Conservation (phyloP, 2,797 vertebrate genomes). For the Gymnothorax reevesii region DNA sequence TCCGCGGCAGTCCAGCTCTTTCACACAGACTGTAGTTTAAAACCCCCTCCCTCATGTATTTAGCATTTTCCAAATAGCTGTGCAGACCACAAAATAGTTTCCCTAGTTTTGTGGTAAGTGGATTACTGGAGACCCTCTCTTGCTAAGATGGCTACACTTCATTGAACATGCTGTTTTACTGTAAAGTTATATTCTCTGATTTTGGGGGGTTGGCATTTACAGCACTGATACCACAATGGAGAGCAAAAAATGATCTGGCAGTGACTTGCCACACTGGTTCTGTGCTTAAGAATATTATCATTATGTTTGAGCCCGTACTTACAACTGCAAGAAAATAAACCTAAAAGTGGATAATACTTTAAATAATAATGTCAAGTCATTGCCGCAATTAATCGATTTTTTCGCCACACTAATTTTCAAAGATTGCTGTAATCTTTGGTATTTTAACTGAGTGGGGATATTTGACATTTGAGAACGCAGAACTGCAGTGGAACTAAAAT, state of each 20-base stretch:
- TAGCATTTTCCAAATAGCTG: constrained; percentile 76
- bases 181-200: constrained; percentile 44
- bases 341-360: background rate
- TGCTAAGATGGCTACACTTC: constrained; percentile 47
- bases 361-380: background rate
- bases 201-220: constrained; percentile 47
- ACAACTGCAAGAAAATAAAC: background rate
- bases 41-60: constrained; percentile 64
- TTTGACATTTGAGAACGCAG: constrained; percentile 24
- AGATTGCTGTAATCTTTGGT: background rate
- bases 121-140: constrained; percentile 59
- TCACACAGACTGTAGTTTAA: constrained; percentile 43
- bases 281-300: constrained; percentile 38
- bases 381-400: background rate
- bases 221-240: constrained; percentile 45
- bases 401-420: background rate
- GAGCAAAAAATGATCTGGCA: constrained; percentile 43
- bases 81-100: constrained; percentile 74
- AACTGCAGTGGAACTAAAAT: constrained; percentile 1
- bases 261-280: constrained; percentile 40
- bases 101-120: constrained; percentile 71
- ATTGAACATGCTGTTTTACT: constrained; percentile 40
- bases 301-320: constrained; percentile 41
- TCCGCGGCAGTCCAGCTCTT: constrained; percentile 35
- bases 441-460: background rate